A percentile compares a stretch with the other conserved stretches of the same genome.
phyloP scores from a whole-genome alignment of 1,140 invertebrate species.

The Drosophila quadrilineata region DNA sequence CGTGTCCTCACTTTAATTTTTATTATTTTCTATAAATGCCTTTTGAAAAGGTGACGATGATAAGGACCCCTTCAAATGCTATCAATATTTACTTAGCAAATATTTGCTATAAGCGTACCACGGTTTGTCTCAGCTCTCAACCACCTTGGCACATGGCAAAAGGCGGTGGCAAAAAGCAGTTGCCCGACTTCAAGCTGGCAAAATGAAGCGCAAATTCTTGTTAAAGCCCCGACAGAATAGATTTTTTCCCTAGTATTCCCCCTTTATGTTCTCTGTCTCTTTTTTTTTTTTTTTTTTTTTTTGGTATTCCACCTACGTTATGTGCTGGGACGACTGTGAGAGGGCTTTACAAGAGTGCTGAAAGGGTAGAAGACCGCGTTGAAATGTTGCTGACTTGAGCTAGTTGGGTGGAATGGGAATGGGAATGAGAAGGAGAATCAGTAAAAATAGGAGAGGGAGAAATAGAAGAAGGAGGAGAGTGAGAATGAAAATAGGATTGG shows the following conservation, averaged over 20 bases:
- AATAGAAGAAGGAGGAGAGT: background rate
- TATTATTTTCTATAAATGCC: too few species aligned
- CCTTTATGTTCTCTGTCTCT: constrained; percentile 4
- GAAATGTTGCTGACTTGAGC: constrained; percentile 77
- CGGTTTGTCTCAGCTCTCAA: constrained; percentile 19
- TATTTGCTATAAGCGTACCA: constrained; percentile 20
- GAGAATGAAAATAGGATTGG: background rate
- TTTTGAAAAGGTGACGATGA: background rate
- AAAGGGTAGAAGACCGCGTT: constrained; percentile 72
- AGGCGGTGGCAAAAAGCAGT: constrained; percentile 19
- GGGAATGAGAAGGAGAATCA: background rate
- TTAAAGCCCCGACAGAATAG: constrained; percentile 63
- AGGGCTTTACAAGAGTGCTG: constrained; percentile 44
- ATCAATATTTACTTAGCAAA: constrained; percentile 13
- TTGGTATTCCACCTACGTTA: constrained; percentile 25
- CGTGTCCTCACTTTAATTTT: too few species aligned
- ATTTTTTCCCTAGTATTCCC: constrained; percentile 31
- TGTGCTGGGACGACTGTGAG: background rate
- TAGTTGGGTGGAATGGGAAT: constrained; percentile 16
- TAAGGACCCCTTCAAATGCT: background rate
- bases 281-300: constrained; percentile 34
- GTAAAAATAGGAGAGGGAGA: constrained; percentile 2
- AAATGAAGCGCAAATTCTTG: constrained; percentile 66
- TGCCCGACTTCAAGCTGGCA: constrained; percentile 46
- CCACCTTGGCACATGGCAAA: constrained; percentile 11